Evolutionary conservation across 2,113 vertebrate species (phyloP), one percentile per base, ranked within the genome.

Genomic region (Chamaea fasciata): DNA sequence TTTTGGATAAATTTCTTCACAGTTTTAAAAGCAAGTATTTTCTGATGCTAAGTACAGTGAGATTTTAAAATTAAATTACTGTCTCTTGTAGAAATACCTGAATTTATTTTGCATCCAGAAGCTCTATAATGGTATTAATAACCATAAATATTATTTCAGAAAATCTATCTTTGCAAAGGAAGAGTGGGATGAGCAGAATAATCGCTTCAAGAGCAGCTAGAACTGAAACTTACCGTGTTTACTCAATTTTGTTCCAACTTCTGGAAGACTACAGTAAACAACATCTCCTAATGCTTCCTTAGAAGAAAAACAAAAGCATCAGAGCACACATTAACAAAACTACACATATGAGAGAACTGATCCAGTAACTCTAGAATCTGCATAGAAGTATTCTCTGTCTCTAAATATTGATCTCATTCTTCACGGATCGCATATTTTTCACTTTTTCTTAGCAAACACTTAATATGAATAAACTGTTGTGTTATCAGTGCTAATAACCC

Each of bases 241-340:
- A 91, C 97, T 98, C 89, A 99, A 95, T 95, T 99, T 98, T 96
- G 98, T 98, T 55, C 99, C 99, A 94, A 99, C 95, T 97, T 99
- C 99, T 96, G 99, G 99, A 79, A 99, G 98, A 94, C 99, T 98
- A 98, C 99, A 99, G 95, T 99, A 99, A 95, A 99, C 99, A 87
- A 99, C 99, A 20, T 99, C 99, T 87, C 99, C 99, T 97, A 99
- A 96, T 64, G 99, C 98, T 96, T 99, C 99, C 99, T 99, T 95
- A 92, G 96, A 93, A 94, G 47, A 87, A 91, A 94, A 87, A 67
- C 22, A 91, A 80, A 87, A 70, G 65, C 76, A 85, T 44, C 69
- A 94, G 77, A 60, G 60, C 42, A 60, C 22, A 39, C 16, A 33
- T 53, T 60, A 83, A 80, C 59, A 28, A 49, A 73, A 81, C 13